Evolutionary conservation across 2,113 vertebrate genomes (phyloP).

Genomic region (Dipodomys ordii): DNA sequence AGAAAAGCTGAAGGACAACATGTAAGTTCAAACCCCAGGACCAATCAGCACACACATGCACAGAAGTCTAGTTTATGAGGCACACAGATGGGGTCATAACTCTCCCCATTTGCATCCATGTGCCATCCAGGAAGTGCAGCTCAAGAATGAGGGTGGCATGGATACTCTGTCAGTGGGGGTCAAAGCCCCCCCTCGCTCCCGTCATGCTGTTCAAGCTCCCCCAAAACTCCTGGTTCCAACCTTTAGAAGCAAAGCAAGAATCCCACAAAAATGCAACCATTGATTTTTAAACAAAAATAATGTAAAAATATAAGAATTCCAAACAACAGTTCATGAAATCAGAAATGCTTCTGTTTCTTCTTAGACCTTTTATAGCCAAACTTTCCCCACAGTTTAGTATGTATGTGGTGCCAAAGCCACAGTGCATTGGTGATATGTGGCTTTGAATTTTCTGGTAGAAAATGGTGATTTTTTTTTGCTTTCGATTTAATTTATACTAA

Average conservation of each 20-base stretch:
- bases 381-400: neutral
- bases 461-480: conserved; percentile 30
- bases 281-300: conserved; percentile 27
- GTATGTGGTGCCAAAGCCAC: conserved; percentile 29
- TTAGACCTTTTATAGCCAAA: conserved; percentile 51
- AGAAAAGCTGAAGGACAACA: no score
- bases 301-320: conserved; percentile 39
- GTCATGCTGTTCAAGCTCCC: neutral
- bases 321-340: neutral
- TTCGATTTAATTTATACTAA: conserved; percentile 32
- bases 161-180: rapidly evolving
- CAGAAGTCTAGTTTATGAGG: no score
- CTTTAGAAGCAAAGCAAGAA: conserved; percentile 57
- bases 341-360: conserved; percentile 30
- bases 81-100: neutral
- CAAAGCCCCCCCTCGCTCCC: neutral
- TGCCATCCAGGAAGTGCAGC: neutral
- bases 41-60: no score
- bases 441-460: conserved; percentile 54
- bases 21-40: no score
- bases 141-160: rapidly evolving
- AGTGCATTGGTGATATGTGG: neutral
- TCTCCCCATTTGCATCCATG: neutral
- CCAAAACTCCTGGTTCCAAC: neutral
- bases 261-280: neutral